Evolutionary conservation across 2,888 invertebrate species (phyloP), one percentile per base, ranked within the genome.

Genomic region (Parascotia fuliginaria): DNA sequence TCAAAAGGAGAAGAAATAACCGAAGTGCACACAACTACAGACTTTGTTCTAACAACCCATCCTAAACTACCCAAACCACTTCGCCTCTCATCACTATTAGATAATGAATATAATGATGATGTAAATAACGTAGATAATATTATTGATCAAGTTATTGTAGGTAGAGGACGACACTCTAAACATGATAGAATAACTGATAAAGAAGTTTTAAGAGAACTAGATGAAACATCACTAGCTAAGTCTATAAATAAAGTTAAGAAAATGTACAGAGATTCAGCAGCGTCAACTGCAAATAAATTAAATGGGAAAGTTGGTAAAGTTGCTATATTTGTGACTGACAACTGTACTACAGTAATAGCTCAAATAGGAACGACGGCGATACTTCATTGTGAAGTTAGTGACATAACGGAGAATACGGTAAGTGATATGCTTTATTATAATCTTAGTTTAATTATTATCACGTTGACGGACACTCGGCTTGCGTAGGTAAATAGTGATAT

Each of bases 341-440:
- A 94, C 78, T 93, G 93, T 82, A 94, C 94, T n/a, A 91, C 93
- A 55, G 93, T 94, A 60, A 87, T 93, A 79, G 94, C 94, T 50
- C 94, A 94, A 82, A 93, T 93, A 68, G 94, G 94, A 43, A 94
- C 94, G 6, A 94, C 94, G 9, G 94, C 94, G 19, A 85, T 93
- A 62, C 75, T 94, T 45, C 94, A 94, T 71, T 94, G 94, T 77
- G 94, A 94, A 92, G 94, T 94, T 75, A 93, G 93, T 64, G 94
- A 94, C 68, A 93, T 94, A 40, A 94, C 93, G 29, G 93, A 94
- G 74, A 94, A 94, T 65, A 94, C 94, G 85, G 94, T 94, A 78
- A 92, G 93, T 84, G 11, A 1, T 2, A 22, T 11, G 15, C 7
- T 33, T 15, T 14, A 12, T 33, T 7, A 1, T 33, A 15, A 6